Percentiles rank a stretch among this genome's conserved stretches.
phyloP scores from a whole-genome alignment of 2,888 invertebrate genomes.

The Antitype chi region DNA sequence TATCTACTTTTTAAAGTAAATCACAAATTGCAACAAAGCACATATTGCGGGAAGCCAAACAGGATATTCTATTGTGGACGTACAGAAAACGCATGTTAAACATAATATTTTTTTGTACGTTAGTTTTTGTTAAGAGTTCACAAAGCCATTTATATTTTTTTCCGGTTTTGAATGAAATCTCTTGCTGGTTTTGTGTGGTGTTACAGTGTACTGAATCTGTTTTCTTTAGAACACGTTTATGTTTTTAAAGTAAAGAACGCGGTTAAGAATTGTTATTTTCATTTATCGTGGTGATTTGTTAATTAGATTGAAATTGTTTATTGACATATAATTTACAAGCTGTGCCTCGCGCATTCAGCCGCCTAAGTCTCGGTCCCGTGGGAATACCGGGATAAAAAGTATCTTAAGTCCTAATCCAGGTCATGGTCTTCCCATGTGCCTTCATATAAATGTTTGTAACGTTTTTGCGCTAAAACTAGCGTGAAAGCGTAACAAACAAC shows the following conservation, averaged over 20 bases:
- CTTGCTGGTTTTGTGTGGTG: not conserved
- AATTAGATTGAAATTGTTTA: not conserved
- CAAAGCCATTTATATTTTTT: conserved; percentile 10
- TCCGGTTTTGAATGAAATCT: conserved; percentile 4
- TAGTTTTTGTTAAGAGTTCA: conserved; percentile 14
- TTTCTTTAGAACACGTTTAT: not conserved
- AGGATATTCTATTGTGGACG: not conserved
- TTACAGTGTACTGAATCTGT: not conserved
- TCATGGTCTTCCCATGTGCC: no score
- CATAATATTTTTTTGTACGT: conserved; percentile 1
- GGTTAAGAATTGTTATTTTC: not conserved
- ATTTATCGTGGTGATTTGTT: not conserved
- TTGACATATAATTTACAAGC: no score
- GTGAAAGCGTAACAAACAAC: no score
- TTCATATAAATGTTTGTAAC: no score
- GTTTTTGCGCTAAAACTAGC: no score
- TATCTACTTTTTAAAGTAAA: not conserved
- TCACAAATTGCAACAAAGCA: not conserved
- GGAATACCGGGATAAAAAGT: no score
- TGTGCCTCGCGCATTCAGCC: no score
- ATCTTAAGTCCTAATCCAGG: no score
- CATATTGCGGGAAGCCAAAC: not conserved
- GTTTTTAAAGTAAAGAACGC: not conserved
- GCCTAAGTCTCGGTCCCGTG: no score
- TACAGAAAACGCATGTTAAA: conserved; percentile 11